Percentiles rank a stretch among this genome's conserved stretches.
phyloP scores from a whole-genome alignment of 2,888 invertebrate genomes.

The Oxycera nigricornis region DNA sequence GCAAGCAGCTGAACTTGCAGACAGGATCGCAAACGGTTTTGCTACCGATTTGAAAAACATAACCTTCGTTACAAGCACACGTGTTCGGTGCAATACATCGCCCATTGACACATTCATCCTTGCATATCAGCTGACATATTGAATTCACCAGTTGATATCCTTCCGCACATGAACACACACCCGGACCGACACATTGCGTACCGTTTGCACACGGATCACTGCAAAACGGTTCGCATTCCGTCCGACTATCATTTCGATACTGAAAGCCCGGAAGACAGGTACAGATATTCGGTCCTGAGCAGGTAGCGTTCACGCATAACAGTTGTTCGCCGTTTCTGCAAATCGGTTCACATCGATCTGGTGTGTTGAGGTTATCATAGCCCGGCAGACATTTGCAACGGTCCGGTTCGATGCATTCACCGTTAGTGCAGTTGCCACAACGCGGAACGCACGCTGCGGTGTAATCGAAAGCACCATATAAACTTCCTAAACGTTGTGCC shows the following conservation, averaged over 20 bases:
- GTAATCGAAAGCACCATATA: conserved; percentile 40
- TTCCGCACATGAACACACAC: conserved; percentile 63
- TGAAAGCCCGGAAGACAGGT: conserved; percentile 53
- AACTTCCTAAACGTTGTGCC: not conserved
- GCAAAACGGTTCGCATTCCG: conserved; percentile 32
- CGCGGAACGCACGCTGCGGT: conserved; percentile 53
- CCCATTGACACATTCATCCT: conserved; percentile 56
- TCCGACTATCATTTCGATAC: not conserved
- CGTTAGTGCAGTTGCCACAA: conserved; percentile 51
- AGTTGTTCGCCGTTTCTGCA: conserved; percentile 47
- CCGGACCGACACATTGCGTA: conserved; percentile 61
- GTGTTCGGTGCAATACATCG: conserved; percentile 54
- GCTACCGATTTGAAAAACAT: conserved; percentile 46
- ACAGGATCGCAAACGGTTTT: conserved; percentile 41
- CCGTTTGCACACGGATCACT: not conserved
- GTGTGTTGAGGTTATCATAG: conserved; percentile 44
- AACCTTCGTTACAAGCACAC: conserved; percentile 55
- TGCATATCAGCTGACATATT: conserved; percentile 58
- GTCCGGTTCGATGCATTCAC: conserved; percentile 55
- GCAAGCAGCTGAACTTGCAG: conserved; percentile 53
- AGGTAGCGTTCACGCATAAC: conserved; percentile 53
- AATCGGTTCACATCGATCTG: conserved; percentile 53
- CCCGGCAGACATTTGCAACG: conserved; percentile 55
- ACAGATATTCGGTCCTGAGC: conserved; percentile 57
- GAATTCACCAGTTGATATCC: conserved; percentile 52